phyloP scores from a whole-genome alignment of 2,113 vertebrate species.

The Neotoma lepida region DNA sequence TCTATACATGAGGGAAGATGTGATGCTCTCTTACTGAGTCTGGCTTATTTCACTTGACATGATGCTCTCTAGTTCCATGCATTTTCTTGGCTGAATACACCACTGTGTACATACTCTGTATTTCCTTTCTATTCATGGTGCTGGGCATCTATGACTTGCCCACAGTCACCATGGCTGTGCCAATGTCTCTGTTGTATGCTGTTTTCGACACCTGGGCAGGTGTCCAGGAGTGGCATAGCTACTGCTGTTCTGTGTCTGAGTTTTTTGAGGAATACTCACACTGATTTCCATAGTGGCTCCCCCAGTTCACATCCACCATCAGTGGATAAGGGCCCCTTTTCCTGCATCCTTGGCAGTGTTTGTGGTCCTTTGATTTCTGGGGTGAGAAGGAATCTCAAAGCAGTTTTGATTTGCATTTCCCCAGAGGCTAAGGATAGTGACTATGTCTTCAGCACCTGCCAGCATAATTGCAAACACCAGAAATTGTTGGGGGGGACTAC shows the following conservation, averaged over 20 bases:
- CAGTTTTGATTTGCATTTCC: neutral
- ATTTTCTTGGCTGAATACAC: neutral
- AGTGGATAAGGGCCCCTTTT: neutral
- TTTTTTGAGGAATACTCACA: neutral
- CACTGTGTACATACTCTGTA: no score
- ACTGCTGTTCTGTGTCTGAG: neutral
- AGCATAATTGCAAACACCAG: neutral
- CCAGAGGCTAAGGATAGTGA: neutral
- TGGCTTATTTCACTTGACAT: neutral
- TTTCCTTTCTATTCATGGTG: neutral
- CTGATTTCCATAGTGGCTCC: neutral
- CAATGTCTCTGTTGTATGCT: neutral
- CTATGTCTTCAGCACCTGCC: neutral
- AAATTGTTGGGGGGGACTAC: neutral
- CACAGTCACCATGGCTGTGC: neutral
- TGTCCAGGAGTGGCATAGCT: neutral
- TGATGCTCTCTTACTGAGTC: neutral
- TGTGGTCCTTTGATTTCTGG: neutral
- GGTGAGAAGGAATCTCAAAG: neutral
- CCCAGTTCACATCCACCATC: neutral
- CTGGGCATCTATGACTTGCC: neutral
- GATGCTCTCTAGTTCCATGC: neutral
- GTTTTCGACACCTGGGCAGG: neutral
- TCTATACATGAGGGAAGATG: neutral
- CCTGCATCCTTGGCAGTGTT: neutral